Evolutionary conservation across 2,888 invertebrate genomes (phyloP), one percentile per base, ranked within the genome.

Genomic region (Andrena dorsata): DNA sequence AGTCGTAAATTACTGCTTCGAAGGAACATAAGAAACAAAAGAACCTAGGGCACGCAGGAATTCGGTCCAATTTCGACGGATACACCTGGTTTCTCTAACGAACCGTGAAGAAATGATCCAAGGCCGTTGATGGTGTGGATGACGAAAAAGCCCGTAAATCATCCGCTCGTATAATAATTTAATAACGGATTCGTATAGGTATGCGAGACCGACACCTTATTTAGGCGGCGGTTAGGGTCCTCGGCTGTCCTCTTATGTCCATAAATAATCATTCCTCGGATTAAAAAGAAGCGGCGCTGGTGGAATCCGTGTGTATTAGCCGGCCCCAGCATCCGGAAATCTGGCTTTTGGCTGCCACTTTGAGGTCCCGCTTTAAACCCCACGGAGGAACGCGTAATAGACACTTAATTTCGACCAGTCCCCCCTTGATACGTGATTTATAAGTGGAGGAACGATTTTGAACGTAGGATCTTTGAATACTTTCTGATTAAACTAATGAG

Each of bases 191-290:
- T 79, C 80, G 79, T 77, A 77, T 51, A 81, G 86, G 87, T 85
- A 86, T 84, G 84, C 82, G 84, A 81, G 84, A 70, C 80, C 87
- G 78, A 83, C 86, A 76, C 80, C 80, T 88, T 88, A 88, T 88
- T 88, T 88, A 88, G 86, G 73, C 78, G 86, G 86, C 80, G 86
- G 84, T 86, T 87, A 84, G 86, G 77, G 76, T 71, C 83, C 86
- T 80, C 78, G 85, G 83, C 85, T 88, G 88, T 90, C 83, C 80
- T 90, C 91, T 90, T 90, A 91, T 86, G 88, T 86, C 87, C 90
- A 93, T 93, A 92, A 93, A 93, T 93, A 91, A 93, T 92, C 90
- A 84, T 88, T 84, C 41, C 77, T 72, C 85, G 91, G 92, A 92
- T 93, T 93, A 92, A 92, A 86, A 82, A 86, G 88, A 72, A 51